Base-by-base conservation (phyloP, 2,797 vertebrate species). In the Crax fasciolata region DNA sequence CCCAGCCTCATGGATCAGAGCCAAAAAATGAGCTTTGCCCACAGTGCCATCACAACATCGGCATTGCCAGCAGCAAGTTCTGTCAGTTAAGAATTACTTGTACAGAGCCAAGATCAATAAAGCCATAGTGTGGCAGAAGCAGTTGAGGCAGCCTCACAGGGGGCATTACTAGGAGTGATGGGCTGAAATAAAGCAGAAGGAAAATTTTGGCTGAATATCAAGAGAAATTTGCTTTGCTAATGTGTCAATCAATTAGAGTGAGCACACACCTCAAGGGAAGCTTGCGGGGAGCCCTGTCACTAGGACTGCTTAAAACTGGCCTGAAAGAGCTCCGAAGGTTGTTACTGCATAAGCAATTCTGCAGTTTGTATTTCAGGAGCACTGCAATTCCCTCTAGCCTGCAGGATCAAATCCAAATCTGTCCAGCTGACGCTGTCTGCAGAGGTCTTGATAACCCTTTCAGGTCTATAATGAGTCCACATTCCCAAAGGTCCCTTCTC, bases 151-250 rank as follows among this genome's bases (percentile, higher is more conserved):
- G 66, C 57, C 54, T 90, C 79, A 27, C 61, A 65, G 76, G 49
- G 68, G 74, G 74, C 84, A 93, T 94, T 96, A 96, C 87, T 62
- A 80, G 77, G 88, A 96, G 67, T 80, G 80, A 96, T 93, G 80
- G 77, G 91, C 46, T 96, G 90, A 96, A 96, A 94, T 94, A 93
- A 94, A 94, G 91, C 83, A 94, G 94, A 94, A 93, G 89, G 80
- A 95, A 96, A 95, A 90, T 89, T 94, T 70, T 96, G 94, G 94
- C 96, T 79, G 93, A 94, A 95, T 39, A 89, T 74, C 89, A 91
- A 91, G 77, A 93, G 93, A 94, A 96, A 94, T 96, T 97, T 97
- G 96, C 89, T 96, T 95, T 96, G 91, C 91, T 97, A 96, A 96
- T 96, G 71, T 94, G 91, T 90, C 94, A 86, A 94, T 97, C 95